Conservation (phyloP, 2,888 invertebrate species). For the Leptinotarsa rubiginosa region DNA sequence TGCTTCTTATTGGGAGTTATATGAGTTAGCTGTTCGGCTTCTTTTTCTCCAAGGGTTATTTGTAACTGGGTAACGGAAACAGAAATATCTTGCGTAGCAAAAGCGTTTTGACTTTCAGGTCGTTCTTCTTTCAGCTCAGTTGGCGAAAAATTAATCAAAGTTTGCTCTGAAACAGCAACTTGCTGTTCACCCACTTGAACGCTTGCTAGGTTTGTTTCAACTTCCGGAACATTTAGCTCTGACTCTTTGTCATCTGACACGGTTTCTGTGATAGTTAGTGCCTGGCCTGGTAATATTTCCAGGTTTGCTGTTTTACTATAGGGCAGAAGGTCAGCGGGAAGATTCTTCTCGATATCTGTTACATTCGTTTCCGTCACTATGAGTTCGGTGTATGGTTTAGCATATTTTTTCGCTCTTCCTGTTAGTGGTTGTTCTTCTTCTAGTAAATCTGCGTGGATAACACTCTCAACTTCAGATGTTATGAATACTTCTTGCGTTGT, state of each 20-base stretch:
- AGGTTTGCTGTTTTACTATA: conserved; percentile 69
- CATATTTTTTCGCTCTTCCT: conserved; percentile 67
- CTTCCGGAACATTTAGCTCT: conserved; percentile 63
- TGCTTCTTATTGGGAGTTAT: conserved; percentile 70
- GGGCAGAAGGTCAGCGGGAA: conserved; percentile 68
- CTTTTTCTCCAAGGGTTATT: conserved; percentile 68
- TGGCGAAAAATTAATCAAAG: conserved; percentile 65
- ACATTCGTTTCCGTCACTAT: conserved; percentile 69
- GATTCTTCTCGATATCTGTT: conserved; percentile 69
- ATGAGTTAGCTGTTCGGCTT: conserved; percentile 65
- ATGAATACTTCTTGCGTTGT: conserved; percentile 66
- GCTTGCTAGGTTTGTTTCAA: conserved; percentile 69
- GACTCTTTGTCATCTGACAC: conserved; percentile 69
- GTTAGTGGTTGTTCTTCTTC: conserved; percentile 63
- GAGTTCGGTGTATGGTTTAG: conserved; percentile 68
- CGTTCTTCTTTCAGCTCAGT: conserved; percentile 65
- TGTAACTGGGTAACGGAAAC: conserved; percentile 67
- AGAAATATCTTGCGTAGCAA: conserved; percentile 65
- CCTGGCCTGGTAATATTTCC: conserved; percentile 71
- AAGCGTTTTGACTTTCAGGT: conserved; percentile 65
- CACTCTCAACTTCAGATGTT: conserved; percentile 67
- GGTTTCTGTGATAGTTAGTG: conserved; percentile 73
- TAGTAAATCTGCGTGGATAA: conserved; percentile 65
- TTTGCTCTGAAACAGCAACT: conserved; percentile 69
- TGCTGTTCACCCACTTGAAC: conserved; percentile 68